phyloP scores from a whole-genome alignment of 2,888 invertebrate species.

The Zygogramma bicolorata region DNA sequence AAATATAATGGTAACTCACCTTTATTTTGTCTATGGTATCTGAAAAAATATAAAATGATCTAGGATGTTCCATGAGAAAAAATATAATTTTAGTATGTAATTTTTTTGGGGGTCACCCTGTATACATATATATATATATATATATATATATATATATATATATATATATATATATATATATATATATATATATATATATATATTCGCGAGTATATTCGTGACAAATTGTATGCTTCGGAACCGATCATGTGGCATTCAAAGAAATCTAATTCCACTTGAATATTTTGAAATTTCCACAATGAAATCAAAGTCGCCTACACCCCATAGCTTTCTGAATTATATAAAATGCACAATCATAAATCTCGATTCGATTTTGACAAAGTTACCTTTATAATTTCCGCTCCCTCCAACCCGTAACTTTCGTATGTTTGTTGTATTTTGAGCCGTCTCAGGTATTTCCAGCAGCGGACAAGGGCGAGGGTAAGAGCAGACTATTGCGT shows the following conservation, averaged over 20 bases:
- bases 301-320: neutral
- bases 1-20: no score
- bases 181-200: no score
- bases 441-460: neutral
- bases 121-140: no score
- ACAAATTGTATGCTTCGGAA: no score
- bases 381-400: neutral
- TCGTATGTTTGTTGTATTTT: neutral
- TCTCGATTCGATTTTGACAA: neutral
- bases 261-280: neutral
- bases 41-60: no score
- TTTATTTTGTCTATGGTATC: no score
- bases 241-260: neutral
- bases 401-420: neutral
- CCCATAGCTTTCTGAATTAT: neutral
- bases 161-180: no score
- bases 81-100: no score
- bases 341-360: neutral
- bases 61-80: no score
- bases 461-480: neutral
- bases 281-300: neutral
- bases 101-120: no score
- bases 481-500: conserved; percentile 11
- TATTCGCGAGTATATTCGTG: no score
- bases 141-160: no score